Evolutionary conservation across 1,140 invertebrate genomes (phyloP), one percentile per base, ranked within the genome.

Genomic region (Anastrepha ludens): DNA sequence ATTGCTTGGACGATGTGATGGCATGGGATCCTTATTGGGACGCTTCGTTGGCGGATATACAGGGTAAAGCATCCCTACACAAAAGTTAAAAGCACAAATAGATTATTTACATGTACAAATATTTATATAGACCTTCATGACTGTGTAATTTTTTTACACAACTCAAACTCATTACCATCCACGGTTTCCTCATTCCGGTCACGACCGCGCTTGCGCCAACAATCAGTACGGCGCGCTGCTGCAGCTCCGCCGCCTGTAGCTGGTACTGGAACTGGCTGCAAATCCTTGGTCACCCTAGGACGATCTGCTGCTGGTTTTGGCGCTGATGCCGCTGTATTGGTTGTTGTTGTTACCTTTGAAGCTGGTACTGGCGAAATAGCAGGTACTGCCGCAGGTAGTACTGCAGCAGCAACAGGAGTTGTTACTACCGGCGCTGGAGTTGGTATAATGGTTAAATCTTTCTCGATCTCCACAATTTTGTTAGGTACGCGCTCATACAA

Each of bases 401-500:
- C 74, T 81, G 74, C 74, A 81, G n/a, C 47, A 81, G 74, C 74
- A n/a, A 81, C 41, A 17, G 74, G 47, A 50, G 44, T 8, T 88
- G 94, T 94, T 93, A 93, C 55, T 85, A 59, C 20, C 60, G 88
- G 81, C 59, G 90, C 89, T 87, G 91, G 91, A 88, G 91, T 88
- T 90, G 91, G 91, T 91, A 93, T 92, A 89, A 93, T 93, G 20
- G 90, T 90, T 87, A 93, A 70, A 78, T 93, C 91, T 91, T 95
- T 96, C 88, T 97, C 96, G 86, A 95, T 94, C 91, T 97, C 96
- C 13, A 95, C 94, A 6, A 92, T 93, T 94, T 97, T 97, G 89
- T 97, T 97, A 87, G 96, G 96, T 88, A 97, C 95, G 92, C 96
- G 95, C 92, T 98, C 97, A 90, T 98, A 98, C 81, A 98, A 91